Conservation (phyloP, 2,113 vertebrate genomes). For the Indicator maculatus region DNA sequence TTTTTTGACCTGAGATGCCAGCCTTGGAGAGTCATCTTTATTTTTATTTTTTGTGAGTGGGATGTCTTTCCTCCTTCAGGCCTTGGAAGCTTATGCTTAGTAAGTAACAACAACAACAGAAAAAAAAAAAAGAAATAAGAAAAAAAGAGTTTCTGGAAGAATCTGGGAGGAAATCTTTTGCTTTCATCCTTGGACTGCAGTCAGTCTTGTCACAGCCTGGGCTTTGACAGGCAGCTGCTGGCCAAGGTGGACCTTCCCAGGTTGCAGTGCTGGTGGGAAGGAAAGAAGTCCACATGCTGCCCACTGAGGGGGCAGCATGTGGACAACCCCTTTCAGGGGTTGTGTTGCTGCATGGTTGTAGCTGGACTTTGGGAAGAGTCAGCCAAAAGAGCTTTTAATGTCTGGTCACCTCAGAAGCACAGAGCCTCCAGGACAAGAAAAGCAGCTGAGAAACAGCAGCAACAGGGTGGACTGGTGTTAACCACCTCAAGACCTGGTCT, state of each 20-base stretch:
- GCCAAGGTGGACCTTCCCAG: background rate
- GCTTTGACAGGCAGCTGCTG: background rate
- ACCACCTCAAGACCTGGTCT: background rate
- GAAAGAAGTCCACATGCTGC: background rate
- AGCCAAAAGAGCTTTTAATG: conserved; percentile 28
- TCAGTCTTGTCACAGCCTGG: background rate
- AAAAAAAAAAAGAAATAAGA: too few relatives aligned
- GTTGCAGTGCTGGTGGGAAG: background rate
- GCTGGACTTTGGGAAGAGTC: background rate
- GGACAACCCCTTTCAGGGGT: background rate
- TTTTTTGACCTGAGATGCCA: background rate
- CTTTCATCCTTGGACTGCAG: background rate
- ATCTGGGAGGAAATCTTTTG: background rate
- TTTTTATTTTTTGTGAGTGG: background rate
- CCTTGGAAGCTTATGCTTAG: background rate
- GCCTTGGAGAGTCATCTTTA: background rate
- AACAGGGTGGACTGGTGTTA: background rate
- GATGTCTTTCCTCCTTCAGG: background rate
- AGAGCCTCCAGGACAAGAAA: background rate
- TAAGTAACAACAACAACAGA: background rate
- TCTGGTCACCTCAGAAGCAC: conserved; percentile 12
- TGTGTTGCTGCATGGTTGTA: conserved; percentile 31
- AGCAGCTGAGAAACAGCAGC: background rate
- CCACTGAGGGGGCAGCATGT: background rate
- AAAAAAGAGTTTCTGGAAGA: background rate